Base-by-base conservation (phyloP, 2,113 vertebrate genomes). In the Mustelus asterias region DNA sequence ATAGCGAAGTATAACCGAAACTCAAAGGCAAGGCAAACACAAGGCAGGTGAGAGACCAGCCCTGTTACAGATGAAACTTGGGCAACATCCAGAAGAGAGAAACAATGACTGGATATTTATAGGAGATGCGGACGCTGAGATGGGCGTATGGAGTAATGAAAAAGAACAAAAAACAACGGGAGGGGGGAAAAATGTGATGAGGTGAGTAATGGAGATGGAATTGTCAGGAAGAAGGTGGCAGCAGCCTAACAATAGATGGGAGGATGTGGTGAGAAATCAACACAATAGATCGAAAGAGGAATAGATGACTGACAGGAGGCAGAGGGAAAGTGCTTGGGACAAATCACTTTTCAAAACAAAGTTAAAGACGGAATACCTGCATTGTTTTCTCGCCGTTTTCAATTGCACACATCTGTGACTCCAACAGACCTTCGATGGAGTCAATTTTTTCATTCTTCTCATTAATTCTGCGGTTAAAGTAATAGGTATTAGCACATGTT, bases 391-490 rank as follows among this genome's bases (percentile, higher is more conserved):
- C 98, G 85, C 97, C 98, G 97, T 94, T 97, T 2, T 97, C 97
- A 96, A 98, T 97, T 96, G 97, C 97, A 18, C 98, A 97, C 96
- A 98, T 96, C 96, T 98, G 98, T 95, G 97, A 97, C 96, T 98
- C 97, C 10, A 99, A 97, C 96, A 98, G 97, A 70, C 98, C 98
- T 97, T 99, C 98, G 96, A 98, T 97, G 2, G 97, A 98, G 95
- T 97, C 98, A 63, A 99, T 97, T 97, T 98, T 98, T 96, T 98
- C 97, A 92, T 99, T 98, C 95, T 98, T 99, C 96, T 99, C 98
- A 16, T 98, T 98, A 96, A 99, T 98, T 96, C 99, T 99, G 96
- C 3, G 95, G 95, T 33, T 44, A 26, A 65, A 95, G 8, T 70
- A 86, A 89, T 24, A n/a, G 13, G 41, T 18, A 44, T 96, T 14